phyloP scores from a whole-genome alignment of 1,140 invertebrate species.

The Cyphomyrmex costatus region DNA sequence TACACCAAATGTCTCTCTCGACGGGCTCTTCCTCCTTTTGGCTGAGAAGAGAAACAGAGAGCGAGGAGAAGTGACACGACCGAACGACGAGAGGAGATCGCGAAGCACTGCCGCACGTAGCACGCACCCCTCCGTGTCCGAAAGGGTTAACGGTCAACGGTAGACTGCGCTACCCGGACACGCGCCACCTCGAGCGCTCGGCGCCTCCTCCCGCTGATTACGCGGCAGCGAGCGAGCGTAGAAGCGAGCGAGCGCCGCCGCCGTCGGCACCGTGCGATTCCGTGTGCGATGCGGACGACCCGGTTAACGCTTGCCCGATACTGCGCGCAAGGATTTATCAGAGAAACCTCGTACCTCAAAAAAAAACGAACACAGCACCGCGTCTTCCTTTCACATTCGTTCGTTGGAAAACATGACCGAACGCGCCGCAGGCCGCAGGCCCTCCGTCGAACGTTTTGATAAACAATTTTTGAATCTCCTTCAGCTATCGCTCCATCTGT shows the following conservation, averaged over 20 bases:
- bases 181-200: constrained; percentile 41
- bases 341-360: neutral
- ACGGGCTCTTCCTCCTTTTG: neutral
- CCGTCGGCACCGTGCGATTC: neutral
- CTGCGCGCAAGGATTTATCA: neutral
- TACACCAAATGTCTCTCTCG: neutral
- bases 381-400: neutral
- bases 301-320: constrained; percentile 9
- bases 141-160: constrained; percentile 70
- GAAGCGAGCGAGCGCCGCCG: neutral
- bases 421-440: neutral
- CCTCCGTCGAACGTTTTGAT: too few species aligned
- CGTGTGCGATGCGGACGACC: constrained; percentile 18
- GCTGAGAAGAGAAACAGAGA: neutral
- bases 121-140: constrained; percentile 10
- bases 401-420: neutral
- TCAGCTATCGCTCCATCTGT: neutral
- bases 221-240: neutral
- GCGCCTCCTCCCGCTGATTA: constrained; percentile 30
- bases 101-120: neutral
- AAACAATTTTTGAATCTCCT: neutral
- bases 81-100: neutral
- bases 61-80: neutral
- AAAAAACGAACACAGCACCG: too few species aligned
- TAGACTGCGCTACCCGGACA: constrained; percentile 64